Evolutionary conservation across 2,797 vertebrate species (phyloP).

Genomic region (Austrolebias charrua): DNA sequence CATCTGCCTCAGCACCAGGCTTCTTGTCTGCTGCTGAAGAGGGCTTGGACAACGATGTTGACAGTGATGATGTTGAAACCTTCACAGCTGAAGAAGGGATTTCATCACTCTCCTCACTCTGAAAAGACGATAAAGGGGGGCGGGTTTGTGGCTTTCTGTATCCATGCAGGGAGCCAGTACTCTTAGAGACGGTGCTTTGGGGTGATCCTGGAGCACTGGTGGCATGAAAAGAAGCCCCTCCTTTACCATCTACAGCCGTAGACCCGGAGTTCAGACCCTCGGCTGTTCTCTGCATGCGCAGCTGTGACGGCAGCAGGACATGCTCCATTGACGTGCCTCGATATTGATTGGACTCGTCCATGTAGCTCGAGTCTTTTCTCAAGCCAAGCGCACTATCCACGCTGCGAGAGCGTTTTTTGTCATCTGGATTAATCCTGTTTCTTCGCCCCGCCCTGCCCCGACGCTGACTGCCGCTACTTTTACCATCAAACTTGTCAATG

Average conservation of each 20-base stretch:
- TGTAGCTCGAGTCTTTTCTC: slow-evolving; percentile 67
- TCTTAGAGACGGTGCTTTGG: slow-evolving; percentile 64
- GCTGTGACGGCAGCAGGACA: slow-evolving; percentile 85
- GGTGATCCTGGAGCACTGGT: slow-evolving; percentile 74
- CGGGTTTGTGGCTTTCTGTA: slow-evolving; percentile 59
- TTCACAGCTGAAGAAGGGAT: slow-evolving; percentile 42
- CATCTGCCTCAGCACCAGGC: slow-evolving; percentile 58
- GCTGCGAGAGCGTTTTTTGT: slow-evolving; percentile 90
- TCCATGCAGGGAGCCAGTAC: slow-evolving; percentile 49
- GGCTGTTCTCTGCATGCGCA: slow-evolving; percentile 76
- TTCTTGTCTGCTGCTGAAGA: slow-evolving; percentile 45
- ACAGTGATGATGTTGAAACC: slow-evolving; percentile 37
- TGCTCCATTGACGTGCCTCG: slow-evolving; percentile 86
- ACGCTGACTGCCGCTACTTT: slow-evolving; percentile 78
- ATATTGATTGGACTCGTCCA: slow-evolving; percentile 74
- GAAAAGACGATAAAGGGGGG: slow-evolving; percentile 54
- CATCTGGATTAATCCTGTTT: slow-evolving; percentile 88
- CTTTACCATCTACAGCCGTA: slow-evolving; percentile 56
- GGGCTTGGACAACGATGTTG: slow-evolving; percentile 54
- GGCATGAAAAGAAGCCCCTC: slow-evolving; percentile 34
- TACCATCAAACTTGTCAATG: slow-evolving; percentile 93
- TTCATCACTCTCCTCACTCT: slow-evolving; percentile 52
- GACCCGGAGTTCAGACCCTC: slow-evolving; percentile 56
- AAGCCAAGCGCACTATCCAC: slow-evolving; percentile 86
- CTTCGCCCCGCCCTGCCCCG: slow-evolving; percentile 88